Conservation (phyloP, 92 coral and sea anemone genomes). For the Parazoanthus darwini region DNA sequence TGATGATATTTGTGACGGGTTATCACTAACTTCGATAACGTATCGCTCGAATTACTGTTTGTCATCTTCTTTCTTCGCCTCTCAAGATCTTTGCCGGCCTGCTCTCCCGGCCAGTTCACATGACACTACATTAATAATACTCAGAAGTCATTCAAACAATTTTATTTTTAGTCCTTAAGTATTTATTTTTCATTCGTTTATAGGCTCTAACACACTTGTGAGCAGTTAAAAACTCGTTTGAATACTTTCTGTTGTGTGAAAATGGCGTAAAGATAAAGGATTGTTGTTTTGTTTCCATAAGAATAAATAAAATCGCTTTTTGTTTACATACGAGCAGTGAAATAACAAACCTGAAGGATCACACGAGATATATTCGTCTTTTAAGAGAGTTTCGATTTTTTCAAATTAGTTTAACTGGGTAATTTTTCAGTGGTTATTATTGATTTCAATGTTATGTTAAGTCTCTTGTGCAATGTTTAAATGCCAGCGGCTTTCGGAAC, state of each 20-base stretch:
- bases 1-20: constrained; percentile 18
- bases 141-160: constrained; percentile 16
- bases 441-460: not conserved
- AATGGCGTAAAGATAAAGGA: constrained; percentile 31
- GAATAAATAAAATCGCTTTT: constrained; percentile 72
- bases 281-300: constrained; percentile 47
- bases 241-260: constrained; percentile 18
- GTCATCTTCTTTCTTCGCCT: constrained; percentile 47
- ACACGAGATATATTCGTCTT: constrained; percentile 14
- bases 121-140: constrained; percentile 9
- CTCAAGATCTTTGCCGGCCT: not conserved
- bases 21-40: constrained; percentile 26
- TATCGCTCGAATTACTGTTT: constrained; percentile 30
- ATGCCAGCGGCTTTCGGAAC: constrained; percentile 5
- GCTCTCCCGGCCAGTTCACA: constrained; percentile 39
- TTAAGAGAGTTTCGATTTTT: constrained; percentile 5
- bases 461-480: not conserved
- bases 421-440: not conserved
- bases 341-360: constrained; percentile 38
- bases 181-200: not conserved
- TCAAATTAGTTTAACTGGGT: not conserved
- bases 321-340: constrained; percentile 67
- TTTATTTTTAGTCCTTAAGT: not conserved
- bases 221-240: not conserved
- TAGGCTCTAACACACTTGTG: not conserved